A percentile compares a stretch with the other conserved stretches of the same genome.
These are phyloP conservation scores for Hoplostethus atlanticus DNA, from an alignment of 2,797 vertebrate genomes.

Conservation along the genomic window DNA sequence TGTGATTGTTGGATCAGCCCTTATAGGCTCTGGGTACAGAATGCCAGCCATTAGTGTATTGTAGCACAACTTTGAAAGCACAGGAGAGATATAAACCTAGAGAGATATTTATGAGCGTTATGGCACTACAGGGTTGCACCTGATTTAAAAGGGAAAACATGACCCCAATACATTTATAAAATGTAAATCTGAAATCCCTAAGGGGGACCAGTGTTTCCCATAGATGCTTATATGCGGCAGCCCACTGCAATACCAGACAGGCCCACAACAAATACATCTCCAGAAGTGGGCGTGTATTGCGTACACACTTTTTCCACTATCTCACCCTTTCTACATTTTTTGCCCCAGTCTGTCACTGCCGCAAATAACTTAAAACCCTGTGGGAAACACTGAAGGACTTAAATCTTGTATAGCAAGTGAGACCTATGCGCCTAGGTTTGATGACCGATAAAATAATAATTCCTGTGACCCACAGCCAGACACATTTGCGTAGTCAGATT, in stretches of 20 bases:
- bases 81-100: neutral
- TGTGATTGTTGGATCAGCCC: neutral
- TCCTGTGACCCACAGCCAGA: neutral
- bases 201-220: neutral
- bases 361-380: neutral
- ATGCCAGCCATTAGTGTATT: slow-evolving; percentile 24
- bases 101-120: neutral
- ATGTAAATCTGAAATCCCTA: neutral
- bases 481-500: neutral
- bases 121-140: neutral
- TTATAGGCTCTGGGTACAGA: slow-evolving; percentile 13
- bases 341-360: neutral
- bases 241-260: neutral
- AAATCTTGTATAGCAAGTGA: neutral
- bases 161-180: neutral
- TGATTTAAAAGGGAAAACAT: neutral
- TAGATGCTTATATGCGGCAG: neutral
- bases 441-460: neutral
- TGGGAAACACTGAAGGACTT: neutral
- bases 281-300: neutral
- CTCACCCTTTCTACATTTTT: too few species aligned
- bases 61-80: neutral
- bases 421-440: neutral
- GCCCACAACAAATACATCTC: neutral
- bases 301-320: neutral